A percentile compares a stretch with the other conserved stretches of the same genome.
Conservation (phyloP, 1,140 invertebrate genomes). For the Euwallacea fornicatus region DNA sequence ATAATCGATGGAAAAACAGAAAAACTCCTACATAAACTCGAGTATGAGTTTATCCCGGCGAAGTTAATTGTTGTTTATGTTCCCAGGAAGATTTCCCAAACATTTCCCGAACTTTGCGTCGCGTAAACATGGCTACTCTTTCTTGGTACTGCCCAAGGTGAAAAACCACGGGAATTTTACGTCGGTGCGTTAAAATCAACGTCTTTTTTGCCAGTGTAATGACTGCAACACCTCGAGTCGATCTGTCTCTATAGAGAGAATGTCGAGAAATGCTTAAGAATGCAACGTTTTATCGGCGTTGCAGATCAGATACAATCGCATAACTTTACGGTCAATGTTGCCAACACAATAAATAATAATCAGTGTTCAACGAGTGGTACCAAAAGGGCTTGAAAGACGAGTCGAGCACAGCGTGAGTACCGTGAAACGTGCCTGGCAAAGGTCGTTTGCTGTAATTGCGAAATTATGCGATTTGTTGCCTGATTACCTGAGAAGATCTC, state of each 20-base stretch:
- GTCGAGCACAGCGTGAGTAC: slow-evolving; percentile 4
- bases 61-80: neutral
- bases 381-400: slow-evolving; percentile 3
- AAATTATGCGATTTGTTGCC: too few relatives aligned
- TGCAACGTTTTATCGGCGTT: slow-evolving; percentile 1
- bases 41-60: slow-evolving; percentile 8
- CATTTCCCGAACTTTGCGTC: neutral
- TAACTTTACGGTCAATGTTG: neutral
- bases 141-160: too few relatives aligned
- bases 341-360: slow-evolving; percentile 6
- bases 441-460: neutral
- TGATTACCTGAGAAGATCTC: too few relatives aligned
- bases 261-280: too few relatives aligned
- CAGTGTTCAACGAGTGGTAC: neutral
- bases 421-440: neutral
- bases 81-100: slow-evolving; percentile 6
- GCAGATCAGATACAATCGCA: neutral
- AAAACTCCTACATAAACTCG: slow-evolving; percentile 6
- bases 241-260: too few relatives aligned
- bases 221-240: too few relatives aligned
- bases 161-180: too few relatives aligned
- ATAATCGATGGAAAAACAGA: neutral
- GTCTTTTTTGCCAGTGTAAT: too few relatives aligned
- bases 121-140: neutral
- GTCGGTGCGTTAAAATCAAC: too few relatives aligned